Evolutionary conservation across 2,888 invertebrate species (phyloP).

Genomic region (Epinotia brunnichana): DNA sequence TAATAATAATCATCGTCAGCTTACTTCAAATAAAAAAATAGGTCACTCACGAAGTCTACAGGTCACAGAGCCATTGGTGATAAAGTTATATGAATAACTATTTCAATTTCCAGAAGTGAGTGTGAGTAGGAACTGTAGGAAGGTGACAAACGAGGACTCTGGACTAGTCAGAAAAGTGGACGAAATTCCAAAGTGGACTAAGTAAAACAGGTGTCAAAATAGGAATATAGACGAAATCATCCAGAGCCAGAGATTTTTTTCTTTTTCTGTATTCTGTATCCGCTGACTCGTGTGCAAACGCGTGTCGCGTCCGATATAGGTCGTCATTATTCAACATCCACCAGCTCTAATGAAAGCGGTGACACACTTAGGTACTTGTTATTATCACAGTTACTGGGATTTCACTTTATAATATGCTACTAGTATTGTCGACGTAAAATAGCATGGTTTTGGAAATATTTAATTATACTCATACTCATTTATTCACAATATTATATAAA

Average conservation of each 20-base stretch:
- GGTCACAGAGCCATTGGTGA: too few species aligned
- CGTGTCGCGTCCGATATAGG: conserved; percentile 15
- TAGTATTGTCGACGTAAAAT: neutral
- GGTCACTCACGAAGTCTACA: too few species aligned
- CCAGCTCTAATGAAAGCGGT: conserved; percentile 8
- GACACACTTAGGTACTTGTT: conserved; percentile 14
- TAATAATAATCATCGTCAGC: too few species aligned
- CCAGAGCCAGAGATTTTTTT: too few species aligned
- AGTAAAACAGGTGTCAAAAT: neutral
- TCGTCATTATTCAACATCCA: conserved; percentile 14
- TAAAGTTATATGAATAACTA: too few species aligned
- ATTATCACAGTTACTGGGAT: conserved; percentile 7
- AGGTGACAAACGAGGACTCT: neutral
- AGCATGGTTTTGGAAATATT: neutral
- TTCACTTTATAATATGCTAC: conserved; percentile 3
- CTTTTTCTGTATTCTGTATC: neutral
- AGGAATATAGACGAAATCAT: neutral
- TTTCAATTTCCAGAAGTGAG: too few species aligned
- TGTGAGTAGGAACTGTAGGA: too few species aligned
- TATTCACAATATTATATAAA: too few species aligned
- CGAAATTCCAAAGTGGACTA: neutral
- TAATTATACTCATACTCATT: too few species aligned
- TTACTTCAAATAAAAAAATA: too few species aligned
- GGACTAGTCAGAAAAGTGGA: neutral
- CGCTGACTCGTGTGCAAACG: neutral